Evolutionary conservation across 2,888 invertebrate species (phyloP).

Genomic region (Xanthia togata): DNA sequence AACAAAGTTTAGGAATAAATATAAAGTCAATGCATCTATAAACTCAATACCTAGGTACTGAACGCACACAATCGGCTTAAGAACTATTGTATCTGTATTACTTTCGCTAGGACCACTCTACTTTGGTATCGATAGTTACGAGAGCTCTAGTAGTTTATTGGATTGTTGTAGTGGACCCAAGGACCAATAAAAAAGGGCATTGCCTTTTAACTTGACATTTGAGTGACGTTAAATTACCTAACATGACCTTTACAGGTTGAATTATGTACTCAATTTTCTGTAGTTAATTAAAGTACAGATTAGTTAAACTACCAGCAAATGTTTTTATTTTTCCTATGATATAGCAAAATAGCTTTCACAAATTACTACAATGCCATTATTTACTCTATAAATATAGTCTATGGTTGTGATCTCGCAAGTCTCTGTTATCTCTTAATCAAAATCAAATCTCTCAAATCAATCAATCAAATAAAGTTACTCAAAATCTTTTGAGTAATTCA

Average conservation of each 20-base stretch:
- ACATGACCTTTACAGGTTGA: not conserved
- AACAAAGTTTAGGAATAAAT: not conserved
- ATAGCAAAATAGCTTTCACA: not conserved
- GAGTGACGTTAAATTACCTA: not conserved
- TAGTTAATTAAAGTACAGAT: not conserved
- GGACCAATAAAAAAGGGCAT: not conserved
- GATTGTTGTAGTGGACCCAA: not conserved
- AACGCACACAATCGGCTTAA: conserved; percentile 20
- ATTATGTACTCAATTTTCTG: not conserved
- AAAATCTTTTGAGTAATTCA: not conserved
- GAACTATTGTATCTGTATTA: conserved; percentile 23
- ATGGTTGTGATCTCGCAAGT: not conserved
- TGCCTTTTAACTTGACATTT: conserved; percentile 1
- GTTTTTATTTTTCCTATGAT: too few species aligned
- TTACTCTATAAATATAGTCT: not conserved
- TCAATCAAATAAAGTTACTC: too few species aligned
- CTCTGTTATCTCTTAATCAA: not conserved
- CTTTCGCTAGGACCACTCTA: conserved; percentile 19
- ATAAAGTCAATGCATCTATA: not conserved
- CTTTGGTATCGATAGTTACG: conserved; percentile 7
- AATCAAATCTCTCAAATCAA: too few species aligned
- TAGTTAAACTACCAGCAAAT: not conserved
- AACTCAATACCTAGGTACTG: not conserved
- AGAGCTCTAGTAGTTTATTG: conserved; percentile 8
- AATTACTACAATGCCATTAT: not conserved